Evolutionary conservation across 1,140 invertebrate genomes (phyloP), one percentile per base, ranked within the genome.

Genomic region (Lasaia peninsularis): DNA sequence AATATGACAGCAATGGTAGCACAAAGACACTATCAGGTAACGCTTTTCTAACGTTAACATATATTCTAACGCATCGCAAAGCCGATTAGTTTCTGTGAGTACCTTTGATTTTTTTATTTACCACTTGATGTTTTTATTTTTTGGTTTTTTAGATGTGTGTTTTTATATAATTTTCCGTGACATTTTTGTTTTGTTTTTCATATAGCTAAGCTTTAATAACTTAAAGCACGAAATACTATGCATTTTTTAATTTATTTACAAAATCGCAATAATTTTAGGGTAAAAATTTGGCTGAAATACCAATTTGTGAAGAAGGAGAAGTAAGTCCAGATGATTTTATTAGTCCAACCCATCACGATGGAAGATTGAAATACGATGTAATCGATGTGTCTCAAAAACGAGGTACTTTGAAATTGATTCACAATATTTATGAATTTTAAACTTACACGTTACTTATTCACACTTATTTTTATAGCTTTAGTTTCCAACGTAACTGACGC

Each of bases 401-500:
- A 88, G 88, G 90, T 91, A 69, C 52, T 40, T 63, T 59, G 32
- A 34, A 34, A 10, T 33, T n/a, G 0, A 18, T 54, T 20, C 4
- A 16, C 35, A 11, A 34, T 40, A 20, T 20, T 18, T 48, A 53
- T 34, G 50, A 34, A 28, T 28, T 28, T 28, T 28, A 7, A 28
- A 28, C 1, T 28, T 3, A 28, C 8, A 6, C 8, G 5, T 28
- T 5, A 28, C 24, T 28, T 28, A 28, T 7, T 28, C 24, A 28
- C 8, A 28, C 24, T 28, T 53, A 52, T 57, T 69, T 44, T 84
- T 87, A 37, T 69, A 93, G 92, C 90, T 56, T 88, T 95, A 63
- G 90, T 95, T 40, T 91, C 90, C 58, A 92, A 92, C 20, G 92
- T 94, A 9, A 91, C 91, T 50, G 92, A 92, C 79, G 91, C 93